Conservation (phyloP, 1,140 invertebrate genomes). For the Camponotus pennsylvanicus region DNA sequence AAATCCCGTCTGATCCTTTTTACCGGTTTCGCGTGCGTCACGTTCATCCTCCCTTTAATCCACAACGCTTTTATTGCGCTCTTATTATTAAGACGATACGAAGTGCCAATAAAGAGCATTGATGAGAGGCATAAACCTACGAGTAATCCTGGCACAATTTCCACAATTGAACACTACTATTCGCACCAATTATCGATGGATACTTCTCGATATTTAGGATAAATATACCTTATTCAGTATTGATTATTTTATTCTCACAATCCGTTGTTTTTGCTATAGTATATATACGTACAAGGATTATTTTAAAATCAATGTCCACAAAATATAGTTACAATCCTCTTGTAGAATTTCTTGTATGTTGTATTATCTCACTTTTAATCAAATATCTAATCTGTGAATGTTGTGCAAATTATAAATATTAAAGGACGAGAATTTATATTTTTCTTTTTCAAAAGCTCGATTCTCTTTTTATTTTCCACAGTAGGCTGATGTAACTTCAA, state of each 20-base stretch:
- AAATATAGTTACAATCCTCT: not conserved
- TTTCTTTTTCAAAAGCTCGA: not conserved
- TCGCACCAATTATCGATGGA: not conserved
- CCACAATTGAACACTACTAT: not conserved
- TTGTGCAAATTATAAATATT: conserved; percentile 2
- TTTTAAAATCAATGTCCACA: not conserved
- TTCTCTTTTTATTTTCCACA: conserved; percentile 2
- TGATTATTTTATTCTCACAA: not conserved
- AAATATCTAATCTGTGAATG: not conserved
- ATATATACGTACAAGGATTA: not conserved
- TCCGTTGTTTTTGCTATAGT: not conserved
- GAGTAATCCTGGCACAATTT: not conserved
- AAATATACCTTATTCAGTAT: not conserved
- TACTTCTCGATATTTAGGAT: not conserved
- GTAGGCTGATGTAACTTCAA: not conserved
- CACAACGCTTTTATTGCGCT: conserved; percentile 18
- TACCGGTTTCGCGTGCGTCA: conserved; percentile 30
- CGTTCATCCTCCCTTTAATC: conserved; percentile 13
- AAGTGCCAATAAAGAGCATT: not conserved
- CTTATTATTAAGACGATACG: conserved; percentile 31
- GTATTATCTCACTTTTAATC: not conserved
- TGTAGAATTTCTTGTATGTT: not conserved
- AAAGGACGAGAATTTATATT: not conserved
- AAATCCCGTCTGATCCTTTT: conserved; percentile 61
- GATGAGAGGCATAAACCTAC: not conserved